A percentile compares a stretch with the other conserved stretches of the same genome.
Evolutionary conservation across 2,888 invertebrate species (phyloP).

Genomic region (Halocaridina rubra): DNA sequence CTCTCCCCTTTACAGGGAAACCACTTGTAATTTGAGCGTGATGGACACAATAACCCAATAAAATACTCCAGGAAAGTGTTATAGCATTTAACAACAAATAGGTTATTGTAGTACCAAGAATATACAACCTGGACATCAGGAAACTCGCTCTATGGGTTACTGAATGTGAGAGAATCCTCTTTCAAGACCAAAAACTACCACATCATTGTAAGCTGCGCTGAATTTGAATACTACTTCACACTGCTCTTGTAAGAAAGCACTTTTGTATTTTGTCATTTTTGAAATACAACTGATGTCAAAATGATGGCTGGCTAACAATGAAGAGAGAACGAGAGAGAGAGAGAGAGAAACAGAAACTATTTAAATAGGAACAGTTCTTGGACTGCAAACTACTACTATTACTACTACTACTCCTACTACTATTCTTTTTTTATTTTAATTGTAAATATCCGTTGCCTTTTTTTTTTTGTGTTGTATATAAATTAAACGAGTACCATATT

Average conservation of each 20-base stretch:
- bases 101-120: constrained; percentile 55
- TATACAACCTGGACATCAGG: constrained; percentile 52
- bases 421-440: constrained; percentile 10
- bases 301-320: constrained; percentile 49
- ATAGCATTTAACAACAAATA: constrained; percentile 55
- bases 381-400: constrained; percentile 30
- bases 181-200: constrained; percentile 58
- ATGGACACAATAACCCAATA: constrained; percentile 54
- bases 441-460: constrained; percentile 59
- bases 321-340: no score
- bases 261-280: constrained; percentile 48
- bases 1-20: constrained; percentile 59
- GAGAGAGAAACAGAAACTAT: no score
- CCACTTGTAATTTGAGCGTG: constrained; percentile 58
- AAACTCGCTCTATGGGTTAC: constrained; percentile 52
- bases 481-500: constrained; percentile 44
- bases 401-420: no score
- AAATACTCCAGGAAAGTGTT: constrained; percentile 55
- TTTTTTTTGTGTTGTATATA: constrained; percentile 56
- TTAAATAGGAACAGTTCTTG: no score
- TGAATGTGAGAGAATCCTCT: no score
- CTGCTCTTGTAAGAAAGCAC: constrained; percentile 58
- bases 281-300: constrained; percentile 53
- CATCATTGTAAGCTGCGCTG: constrained; percentile 54
- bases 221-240: constrained; percentile 51